Evolutionary conservation across 2,113 vertebrate genomes (phyloP).

Genomic region (Chloroceryle aenea): DNA sequence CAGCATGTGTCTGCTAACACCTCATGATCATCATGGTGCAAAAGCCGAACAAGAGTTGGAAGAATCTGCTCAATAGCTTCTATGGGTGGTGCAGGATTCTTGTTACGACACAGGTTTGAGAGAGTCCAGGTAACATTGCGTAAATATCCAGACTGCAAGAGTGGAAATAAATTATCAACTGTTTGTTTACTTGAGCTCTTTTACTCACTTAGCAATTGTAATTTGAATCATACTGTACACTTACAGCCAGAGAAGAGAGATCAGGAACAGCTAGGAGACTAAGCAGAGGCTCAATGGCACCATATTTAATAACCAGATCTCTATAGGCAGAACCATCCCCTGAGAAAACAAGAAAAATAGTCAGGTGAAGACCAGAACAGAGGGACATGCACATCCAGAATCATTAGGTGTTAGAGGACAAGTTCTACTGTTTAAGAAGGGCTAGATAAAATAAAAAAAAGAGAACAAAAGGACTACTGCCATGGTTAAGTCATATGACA

Average conservation of each 20-base stretch:
- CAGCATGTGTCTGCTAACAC: conserved; percentile 91
- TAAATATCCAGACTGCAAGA: conserved; percentile 84
- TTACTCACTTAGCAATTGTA: background rate
- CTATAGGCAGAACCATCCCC: conserved; percentile 89
- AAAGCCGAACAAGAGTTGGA: conserved; percentile 83
- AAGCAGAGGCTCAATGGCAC: conserved; percentile 84
- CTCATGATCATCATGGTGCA: conserved; percentile 84
- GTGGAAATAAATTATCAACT: background rate
- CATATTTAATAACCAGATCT: conserved; percentile 91
- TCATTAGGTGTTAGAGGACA: background rate
- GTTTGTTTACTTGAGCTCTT: background rate
- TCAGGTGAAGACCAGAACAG: background rate
- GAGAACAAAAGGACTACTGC: background rate
- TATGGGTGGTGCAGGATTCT: conserved; percentile 92
- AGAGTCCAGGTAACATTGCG: conserved; percentile 96
- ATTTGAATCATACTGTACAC: conserved; percentile 35
- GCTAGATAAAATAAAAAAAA: background rate
- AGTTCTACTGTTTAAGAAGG: background rate
- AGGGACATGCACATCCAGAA: background rate
- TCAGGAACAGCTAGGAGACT: conserved; percentile 83
- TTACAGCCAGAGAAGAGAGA: conserved; percentile 85
- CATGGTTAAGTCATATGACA: background rate
- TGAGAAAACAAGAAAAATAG: conserved; percentile 30
- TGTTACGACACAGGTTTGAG: conserved; percentile 98
- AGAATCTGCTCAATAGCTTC: conserved; percentile 88